Percentiles rank a stretch among this genome's conserved stretches.
Conservation (phyloP, 2,113 vertebrate genomes). For the Cavia aperea region DNA sequence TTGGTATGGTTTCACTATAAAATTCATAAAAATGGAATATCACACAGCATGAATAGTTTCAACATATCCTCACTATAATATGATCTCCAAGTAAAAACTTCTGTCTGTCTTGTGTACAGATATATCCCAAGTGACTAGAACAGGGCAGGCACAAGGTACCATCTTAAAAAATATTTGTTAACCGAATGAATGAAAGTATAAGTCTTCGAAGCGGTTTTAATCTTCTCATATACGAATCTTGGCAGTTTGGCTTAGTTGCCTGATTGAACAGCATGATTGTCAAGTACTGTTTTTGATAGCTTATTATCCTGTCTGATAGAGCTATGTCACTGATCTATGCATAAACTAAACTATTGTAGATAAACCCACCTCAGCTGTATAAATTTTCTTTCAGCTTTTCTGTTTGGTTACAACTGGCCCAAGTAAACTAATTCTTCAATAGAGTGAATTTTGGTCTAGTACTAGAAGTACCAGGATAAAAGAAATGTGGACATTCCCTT, state of each 20-base stretch:
- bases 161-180: neutral
- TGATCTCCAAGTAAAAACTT: neutral
- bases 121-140: neutral
- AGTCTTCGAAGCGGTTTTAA: neutral
- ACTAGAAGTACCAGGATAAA: neutral
- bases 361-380: neutral
- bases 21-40: neutral
- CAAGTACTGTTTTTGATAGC: neutral
- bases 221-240: neutral
- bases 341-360: neutral
- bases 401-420: neutral
- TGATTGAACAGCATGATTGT: too few species aligned
- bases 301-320: neutral
- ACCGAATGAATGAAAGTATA: neutral
- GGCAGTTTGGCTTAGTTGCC: neutral
- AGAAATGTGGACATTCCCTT: neutral
- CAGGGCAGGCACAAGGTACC: neutral
- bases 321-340: neutral
- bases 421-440: conserved; percentile 1
- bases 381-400: neutral
- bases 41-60: neutral
- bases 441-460: neutral
- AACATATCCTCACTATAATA: neutral
- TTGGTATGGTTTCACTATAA: neutral
- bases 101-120: neutral